Base-by-base conservation (phyloP, 1,140 invertebrate genomes). In the Platyscapa corneri region DNA sequence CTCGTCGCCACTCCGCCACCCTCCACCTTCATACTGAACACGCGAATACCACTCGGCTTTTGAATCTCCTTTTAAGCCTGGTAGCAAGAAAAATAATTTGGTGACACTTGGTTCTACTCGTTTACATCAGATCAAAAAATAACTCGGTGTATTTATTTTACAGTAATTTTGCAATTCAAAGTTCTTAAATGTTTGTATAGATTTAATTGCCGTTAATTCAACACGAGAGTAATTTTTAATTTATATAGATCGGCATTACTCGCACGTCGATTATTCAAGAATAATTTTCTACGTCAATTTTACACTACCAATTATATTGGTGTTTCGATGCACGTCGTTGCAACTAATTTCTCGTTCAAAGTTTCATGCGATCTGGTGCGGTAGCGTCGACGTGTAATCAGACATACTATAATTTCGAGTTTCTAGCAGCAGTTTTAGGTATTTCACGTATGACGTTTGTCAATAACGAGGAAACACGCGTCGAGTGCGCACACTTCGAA, bases 21-120 rank as follows among this genome's bases (percentile, higher is more conserved):
- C 87, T 93, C 92, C 80, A 91, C 90, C 91, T 93, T 93, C 93
- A 93, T 93, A 20, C 67, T 32, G 23, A 30, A 30, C 20, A 30
- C 1, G 10, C 42, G 16, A n/a, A 32, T 34, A 6, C 32, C 53
- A n/a, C 53, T 78, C 46, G 37, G 30, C 32, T 0, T 8, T n/a
- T 42, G 42, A 0, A 1, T 74, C 70, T 7, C 1, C 23, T 27
- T 37, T 37, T 37, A 74, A 32, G 23, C 70, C 70, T 74, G 23
- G 6, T 0, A 18, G 37, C 18, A 23, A 18, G 23, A 16, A 39
- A 39, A 20, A 39, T 1, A 67, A 67, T 14, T 16, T 14, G 10
- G 32, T 67, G 30, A 12, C 12, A 16, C 30, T 16, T 64, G 3
- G 6, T 23, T n/a, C 14, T 32, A 18, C 49, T 53, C 49, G n/a